A percentile compares a stretch with the other conserved stretches of the same genome.
These are phyloP conservation scores for Brachyalestes nurse DNA, from an alignment of 2,797 vertebrate species.

Conservation along the genomic window DNA sequence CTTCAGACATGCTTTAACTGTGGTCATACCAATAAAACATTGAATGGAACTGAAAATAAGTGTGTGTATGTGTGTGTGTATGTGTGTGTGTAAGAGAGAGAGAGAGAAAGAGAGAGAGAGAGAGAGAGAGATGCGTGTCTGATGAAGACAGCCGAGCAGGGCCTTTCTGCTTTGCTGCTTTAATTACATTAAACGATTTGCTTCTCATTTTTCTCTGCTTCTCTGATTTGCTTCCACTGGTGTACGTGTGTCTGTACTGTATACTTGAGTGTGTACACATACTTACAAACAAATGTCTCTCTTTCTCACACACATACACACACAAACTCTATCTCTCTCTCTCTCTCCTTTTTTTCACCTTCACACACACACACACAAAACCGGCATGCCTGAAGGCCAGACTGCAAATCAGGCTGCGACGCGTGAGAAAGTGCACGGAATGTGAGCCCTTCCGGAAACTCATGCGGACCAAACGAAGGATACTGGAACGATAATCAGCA, in stretches of 20 bases:
- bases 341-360: background rate
- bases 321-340: background rate
- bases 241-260: background rate
- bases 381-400: constrained; percentile 33
- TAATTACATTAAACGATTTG: background rate
- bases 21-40: background rate
- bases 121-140: constrained; percentile 51
- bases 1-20: background rate
- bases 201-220: background rate
- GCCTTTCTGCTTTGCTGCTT: background rate
- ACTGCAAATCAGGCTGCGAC: constrained; percentile 8
- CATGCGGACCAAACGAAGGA: constrained; percentile 23
- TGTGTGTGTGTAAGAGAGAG: constrained; percentile 46
- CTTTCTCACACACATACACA: background rate
- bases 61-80: too few relatives aligned
- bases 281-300: background rate
- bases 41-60: background rate
- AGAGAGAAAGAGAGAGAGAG: constrained; percentile 42
- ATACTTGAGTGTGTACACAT: background rate
- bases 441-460: constrained; percentile 32
- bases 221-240: background rate
- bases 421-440: constrained; percentile 51
- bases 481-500: constrained; percentile 37
- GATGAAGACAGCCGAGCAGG: background rate
- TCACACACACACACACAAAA: constrained; percentile 13